phyloP scores from a whole-genome alignment of 2,113 vertebrate species.

The Heteronetta atricapilla region DNA sequence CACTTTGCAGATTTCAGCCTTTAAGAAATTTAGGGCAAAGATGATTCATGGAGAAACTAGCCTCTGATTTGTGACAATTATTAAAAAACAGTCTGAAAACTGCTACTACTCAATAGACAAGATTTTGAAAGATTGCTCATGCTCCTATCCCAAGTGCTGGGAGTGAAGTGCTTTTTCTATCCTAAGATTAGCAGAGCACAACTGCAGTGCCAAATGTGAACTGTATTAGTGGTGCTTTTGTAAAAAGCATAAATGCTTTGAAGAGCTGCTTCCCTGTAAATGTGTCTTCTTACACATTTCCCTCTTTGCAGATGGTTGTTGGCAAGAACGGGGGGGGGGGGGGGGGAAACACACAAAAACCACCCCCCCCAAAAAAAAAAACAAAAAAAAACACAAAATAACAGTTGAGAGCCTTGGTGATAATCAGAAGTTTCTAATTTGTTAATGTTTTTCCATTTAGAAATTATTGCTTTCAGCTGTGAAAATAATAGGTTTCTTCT shows the following conservation, averaged over 20 bases:
- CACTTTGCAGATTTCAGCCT: neutral
- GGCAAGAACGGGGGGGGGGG: neutral
- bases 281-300: neutral
- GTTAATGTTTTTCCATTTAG: conserved; percentile 54
- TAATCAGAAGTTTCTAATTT: conserved; percentile 63
- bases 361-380: neutral
- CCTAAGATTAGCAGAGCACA: neutral
- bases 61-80: neutral
- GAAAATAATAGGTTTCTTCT: conserved; percentile 65
- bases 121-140: neutral
- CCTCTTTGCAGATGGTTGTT: neutral
- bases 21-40: neutral
- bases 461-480: conserved; percentile 76
- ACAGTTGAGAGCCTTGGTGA: conserved; percentile 7
- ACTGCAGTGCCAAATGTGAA: neutral
- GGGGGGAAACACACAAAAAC: neutral
- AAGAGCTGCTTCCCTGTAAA: neutral
- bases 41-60: neutral
- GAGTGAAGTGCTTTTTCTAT: neutral
- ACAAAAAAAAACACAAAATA: neutral
- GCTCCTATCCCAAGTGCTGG: neutral
- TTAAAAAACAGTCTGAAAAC: neutral
- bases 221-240: neutral
- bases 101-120: neutral
- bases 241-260: neutral